A percentile compares a stretch with the other conserved stretches of the same genome.
These are phyloP conservation scores for Rostratula benghalensis DNA, from an alignment of 2,113 vertebrate genomes.

Conservation along the genomic window DNA sequence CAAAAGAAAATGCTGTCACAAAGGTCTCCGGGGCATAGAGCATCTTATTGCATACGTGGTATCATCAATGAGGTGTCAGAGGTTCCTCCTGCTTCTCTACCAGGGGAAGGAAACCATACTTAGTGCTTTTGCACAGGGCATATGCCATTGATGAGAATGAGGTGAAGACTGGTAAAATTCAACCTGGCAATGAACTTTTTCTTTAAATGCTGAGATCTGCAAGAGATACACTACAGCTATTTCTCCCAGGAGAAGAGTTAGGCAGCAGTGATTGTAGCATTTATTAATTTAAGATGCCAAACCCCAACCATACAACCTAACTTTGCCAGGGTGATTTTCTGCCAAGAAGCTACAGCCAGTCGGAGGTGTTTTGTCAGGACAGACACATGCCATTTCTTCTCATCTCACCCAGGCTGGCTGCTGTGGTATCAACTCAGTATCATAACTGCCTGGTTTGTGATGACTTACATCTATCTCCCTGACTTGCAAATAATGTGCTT, in stretches of 20 bases:
- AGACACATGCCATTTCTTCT: neutral
- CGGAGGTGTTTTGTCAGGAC: neutral
- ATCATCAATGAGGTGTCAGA: neutral
- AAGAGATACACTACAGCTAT: neutral
- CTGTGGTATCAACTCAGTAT: neutral
- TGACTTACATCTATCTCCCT: neutral
- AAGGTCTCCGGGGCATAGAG: neutral
- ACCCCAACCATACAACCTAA: neutral
- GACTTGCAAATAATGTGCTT: neutral
- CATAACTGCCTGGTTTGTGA: neutral
- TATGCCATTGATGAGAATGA: neutral
- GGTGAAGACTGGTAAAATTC: neutral
- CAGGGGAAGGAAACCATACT: neutral
- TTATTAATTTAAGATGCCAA: neutral
- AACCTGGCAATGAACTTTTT: neutral
- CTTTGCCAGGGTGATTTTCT: neutral
- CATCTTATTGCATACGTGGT: fast-evolving
- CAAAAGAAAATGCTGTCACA: neutral
- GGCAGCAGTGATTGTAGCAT: neutral
- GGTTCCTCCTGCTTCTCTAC: neutral
- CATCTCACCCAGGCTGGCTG: neutral
- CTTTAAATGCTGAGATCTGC: neutral
- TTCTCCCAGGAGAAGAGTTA: neutral
- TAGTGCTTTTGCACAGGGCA: neutral
- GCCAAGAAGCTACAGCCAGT: neutral